phyloP scores from a whole-genome alignment of 2,797 vertebrate genomes.

The Diplodus sargus region DNA sequence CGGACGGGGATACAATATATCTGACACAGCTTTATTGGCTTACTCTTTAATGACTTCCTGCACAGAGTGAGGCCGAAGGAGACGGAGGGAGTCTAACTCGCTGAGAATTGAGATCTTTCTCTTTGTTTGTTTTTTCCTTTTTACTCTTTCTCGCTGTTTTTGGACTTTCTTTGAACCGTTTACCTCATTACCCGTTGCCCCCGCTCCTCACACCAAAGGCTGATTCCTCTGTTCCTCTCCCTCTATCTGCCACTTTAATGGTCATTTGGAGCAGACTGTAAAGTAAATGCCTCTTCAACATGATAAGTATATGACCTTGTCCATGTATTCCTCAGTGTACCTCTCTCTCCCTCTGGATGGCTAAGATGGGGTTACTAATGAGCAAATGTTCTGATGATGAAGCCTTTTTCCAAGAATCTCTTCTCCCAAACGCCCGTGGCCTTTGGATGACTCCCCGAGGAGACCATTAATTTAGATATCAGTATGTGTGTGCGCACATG shows the following conservation, averaged over 20 bases:
- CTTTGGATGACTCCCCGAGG: constrained; percentile 97
- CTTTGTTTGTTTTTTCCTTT: constrained; percentile 5
- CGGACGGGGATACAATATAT: constrained; percentile 75
- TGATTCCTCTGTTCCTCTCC: constrained; percentile 1
- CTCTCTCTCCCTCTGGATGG: constrained; percentile 57
- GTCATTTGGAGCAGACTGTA: constrained; percentile 48
- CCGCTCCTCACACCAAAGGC: constrained; percentile 30
- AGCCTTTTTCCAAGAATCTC: constrained; percentile 95
- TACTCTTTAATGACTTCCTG: constrained; percentile 83
- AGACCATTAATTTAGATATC: constrained; percentile 96
- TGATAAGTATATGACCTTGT: constrained; percentile 70
- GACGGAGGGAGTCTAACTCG: constrained; percentile 59
- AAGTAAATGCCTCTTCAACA: constrained; percentile 67
- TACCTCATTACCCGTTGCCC: constrained; percentile 31
- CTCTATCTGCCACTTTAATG: constrained; percentile 22
- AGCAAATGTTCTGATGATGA: constrained; percentile 94
- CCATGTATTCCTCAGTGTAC: constrained; percentile 61
- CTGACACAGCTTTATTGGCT: constrained; percentile 80
- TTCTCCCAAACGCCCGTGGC: constrained; percentile 94
- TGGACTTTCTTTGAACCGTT: constrained; percentile 52
- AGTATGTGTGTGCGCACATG: constrained; percentile 67
- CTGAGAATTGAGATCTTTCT: constrained; percentile 30
- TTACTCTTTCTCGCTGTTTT: constrained; percentile 29
- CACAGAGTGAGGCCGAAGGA: constrained; percentile 54
- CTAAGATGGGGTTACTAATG: constrained; percentile 93